Conservation (phyloP, 2,797 vertebrate genomes). For the Poecilia wingei region DNA sequence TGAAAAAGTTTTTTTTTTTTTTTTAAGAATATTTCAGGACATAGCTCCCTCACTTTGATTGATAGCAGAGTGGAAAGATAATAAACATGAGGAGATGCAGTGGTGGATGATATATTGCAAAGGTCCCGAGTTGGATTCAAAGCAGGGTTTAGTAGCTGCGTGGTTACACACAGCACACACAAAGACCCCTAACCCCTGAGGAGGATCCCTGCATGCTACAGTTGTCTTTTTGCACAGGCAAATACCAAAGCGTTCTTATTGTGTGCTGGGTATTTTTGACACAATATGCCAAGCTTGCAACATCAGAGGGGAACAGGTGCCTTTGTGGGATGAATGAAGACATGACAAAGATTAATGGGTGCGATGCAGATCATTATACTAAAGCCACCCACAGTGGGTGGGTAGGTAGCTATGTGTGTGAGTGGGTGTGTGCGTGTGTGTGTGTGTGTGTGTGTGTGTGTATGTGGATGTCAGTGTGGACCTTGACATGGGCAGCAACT, state of each 20-base stretch:
- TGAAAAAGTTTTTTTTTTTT: not conserved
- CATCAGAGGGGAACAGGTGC: conserved; percentile 68
- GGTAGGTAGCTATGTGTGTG: conserved; percentile 51
- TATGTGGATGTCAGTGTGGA: conserved; percentile 48
- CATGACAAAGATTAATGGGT: conserved; percentile 68
- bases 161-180: conserved; percentile 20
- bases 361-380: conserved; percentile 49
- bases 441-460: conserved; percentile 47
- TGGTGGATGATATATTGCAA: conserved; percentile 26
- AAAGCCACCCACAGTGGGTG: conserved; percentile 69
- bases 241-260: conserved; percentile 35
- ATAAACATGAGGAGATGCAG: conserved; percentile 28
- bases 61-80: conserved; percentile 37
- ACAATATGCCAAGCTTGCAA: conserved; percentile 32
- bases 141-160: conserved; percentile 35
- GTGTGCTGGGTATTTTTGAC: conserved; percentile 61
- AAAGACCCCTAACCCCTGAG: conserved; percentile 16
- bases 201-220: not conserved
- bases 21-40: not conserved
- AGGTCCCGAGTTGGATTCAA: conserved; percentile 32
- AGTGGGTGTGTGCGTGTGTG: conserved; percentile 49
- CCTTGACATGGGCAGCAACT: conserved; percentile 69
- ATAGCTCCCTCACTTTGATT: conserved; percentile 47
- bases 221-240: conserved; percentile 19
- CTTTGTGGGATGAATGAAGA: conserved; percentile 61